These are phyloP conservation scores for Sinhomidia bicolor DNA, from an alignment of 2,888 invertebrate genomes.

Conservation along the genomic window DNA sequence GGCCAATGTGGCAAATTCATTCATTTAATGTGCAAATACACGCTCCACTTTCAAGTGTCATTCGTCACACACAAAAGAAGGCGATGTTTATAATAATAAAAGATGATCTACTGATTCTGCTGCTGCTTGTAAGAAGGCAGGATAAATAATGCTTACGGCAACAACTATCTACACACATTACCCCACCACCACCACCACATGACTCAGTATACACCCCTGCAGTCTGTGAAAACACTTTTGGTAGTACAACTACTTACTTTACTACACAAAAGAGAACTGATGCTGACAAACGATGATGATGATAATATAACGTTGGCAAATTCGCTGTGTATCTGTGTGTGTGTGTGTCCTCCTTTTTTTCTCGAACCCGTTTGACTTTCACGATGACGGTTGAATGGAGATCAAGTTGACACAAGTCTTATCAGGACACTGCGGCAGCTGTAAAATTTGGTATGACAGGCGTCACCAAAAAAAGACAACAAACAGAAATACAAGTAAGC, in stretches of 20 bases:
- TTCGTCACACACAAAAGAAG: background rate
- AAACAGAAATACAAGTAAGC: background rate
- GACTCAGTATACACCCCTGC: too few relatives aligned
- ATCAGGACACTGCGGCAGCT: constrained; percentile 69
- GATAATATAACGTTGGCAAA: constrained; percentile 22
- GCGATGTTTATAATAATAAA: background rate
- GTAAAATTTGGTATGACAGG: constrained; percentile 69
- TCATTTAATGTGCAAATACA: background rate
- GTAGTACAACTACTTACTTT: too few relatives aligned
- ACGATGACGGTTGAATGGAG: constrained; percentile 44
- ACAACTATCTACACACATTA: too few relatives aligned
- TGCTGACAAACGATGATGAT: background rate
- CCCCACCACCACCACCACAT: too few relatives aligned
- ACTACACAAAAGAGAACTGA: too few relatives aligned
- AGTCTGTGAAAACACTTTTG: too few relatives aligned
- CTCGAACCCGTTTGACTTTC: constrained; percentile 59
- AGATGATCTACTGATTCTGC: constrained; percentile 4
- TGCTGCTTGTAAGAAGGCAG: too few relatives aligned
- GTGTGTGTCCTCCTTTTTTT: constrained; percentile 44
- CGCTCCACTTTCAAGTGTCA: background rate
- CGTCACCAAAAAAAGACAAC: constrained; percentile 50
- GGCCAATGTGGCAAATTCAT: background rate
- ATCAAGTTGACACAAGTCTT: constrained; percentile 68
- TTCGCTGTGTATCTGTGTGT: background rate
- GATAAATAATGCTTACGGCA: too few relatives aligned